Evolutionary conservation across 1,140 invertebrate genomes (phyloP), one percentile per base, ranked within the genome.

Genomic region (Aethina tumida): DNA sequence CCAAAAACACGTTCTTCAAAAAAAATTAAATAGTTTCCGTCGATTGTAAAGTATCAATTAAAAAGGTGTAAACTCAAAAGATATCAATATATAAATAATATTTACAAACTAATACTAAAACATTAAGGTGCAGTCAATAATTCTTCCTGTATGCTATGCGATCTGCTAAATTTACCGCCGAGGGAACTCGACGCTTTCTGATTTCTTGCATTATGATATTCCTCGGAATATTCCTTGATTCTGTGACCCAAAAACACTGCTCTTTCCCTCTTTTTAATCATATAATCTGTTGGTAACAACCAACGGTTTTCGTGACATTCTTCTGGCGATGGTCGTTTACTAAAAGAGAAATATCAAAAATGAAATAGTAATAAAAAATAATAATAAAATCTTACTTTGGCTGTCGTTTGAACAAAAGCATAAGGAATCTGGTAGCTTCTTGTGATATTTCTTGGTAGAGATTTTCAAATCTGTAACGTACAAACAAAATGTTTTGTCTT

Each of bases 221-320:
- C 69, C 24, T 84, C 79, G n/a, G 69, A 76, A 64, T 83, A 85
- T 54, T 80, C 75, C 77, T 86, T 86, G 17, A 92, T 70, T 54
- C 81, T 73, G 56, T 77, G 84, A 17, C 85, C 82, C 17, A 84
- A 65, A 65, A 93, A 92, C 28, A 84, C 66, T n/a, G 87, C 81
- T 43, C 87, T 69, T 60, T 96, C 89, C 21, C 92, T 70, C 57
- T 90, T 91, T 65, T 85, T 90, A 34, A 91, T 82, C 81, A 96
- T 93, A 56, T 81, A 88, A 58, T 97, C 91, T 2, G 83, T 83
- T 3, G 86, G 80, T 41, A 86, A 70, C 10, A 98, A 66, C 92
- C 95, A 98, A 60, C 91, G 81, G 62, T 97, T 89, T 56, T 97
- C 91, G 52, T 90, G 75, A 53, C 90, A 94, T 63, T 97, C 93